Base-by-base conservation (phyloP, 2,888 invertebrate species). In the Oligia fasciuncula region DNA sequence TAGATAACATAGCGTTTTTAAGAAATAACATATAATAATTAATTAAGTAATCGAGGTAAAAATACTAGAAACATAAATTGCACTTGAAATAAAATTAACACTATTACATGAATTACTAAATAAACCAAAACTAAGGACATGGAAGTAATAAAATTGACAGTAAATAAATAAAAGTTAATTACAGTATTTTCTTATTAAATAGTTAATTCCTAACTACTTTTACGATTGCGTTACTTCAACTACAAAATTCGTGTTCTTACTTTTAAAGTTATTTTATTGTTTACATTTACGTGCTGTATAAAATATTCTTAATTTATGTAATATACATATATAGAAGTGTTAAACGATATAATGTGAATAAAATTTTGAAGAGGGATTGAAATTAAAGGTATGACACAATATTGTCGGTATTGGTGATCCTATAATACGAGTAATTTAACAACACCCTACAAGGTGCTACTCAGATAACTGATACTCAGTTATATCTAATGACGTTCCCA, bases 221-320 rank as follows among this genome's bases (percentile, higher is more conserved):
- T 17, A 43, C 29, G 51, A 11, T 83, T 83, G 73, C 63, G 13
- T 76, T 73, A 76, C 57, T 71, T 72, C 43, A 49, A 69, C 77
- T 87, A 86, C 80, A 66, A 84, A 87, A 87, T 87, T 87, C 86
- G 84, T 87, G 84, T 84, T 80, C 54, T 71, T 71, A 80, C n/a
- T 63, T 57, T 57, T 63, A 69, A 60, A 68, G 14, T 75, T 60
- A 76, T 75, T 78, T 51, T 65, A 65, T 77, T 46, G 13, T 51
- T 72, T 67, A 76, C 68, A 75, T 73, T 72, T 67, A 66, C 60
- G 84, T 85, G 78, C 80, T 69, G 68, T 85, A 74, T 73, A 85
- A 84, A 81, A 79, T 79, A 81, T 72, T 69, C 54, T 62, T 77
- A 77, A 67, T 75, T 63, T 74, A 82, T 3, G 13, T 46, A 43